phyloP scores from a whole-genome alignment of 1,140 invertebrate genomes.

The Nasonia vitripennis region DNA sequence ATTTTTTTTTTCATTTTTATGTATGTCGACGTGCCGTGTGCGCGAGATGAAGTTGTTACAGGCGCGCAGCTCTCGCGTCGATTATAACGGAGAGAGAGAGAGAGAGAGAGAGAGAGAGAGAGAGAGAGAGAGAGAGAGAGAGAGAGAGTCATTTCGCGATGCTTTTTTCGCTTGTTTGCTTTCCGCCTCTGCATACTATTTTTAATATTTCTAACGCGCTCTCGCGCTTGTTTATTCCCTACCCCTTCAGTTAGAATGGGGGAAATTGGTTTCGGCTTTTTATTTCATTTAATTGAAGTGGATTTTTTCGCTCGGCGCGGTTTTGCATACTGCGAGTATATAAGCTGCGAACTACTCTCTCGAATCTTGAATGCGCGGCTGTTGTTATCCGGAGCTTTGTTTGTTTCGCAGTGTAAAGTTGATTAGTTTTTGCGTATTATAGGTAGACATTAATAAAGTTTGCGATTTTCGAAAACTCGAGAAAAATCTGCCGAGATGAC shows the following conservation, averaged over 20 bases:
- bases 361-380: background rate
- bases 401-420: too few relatives aligned
- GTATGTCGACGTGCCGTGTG: constrained; percentile 13
- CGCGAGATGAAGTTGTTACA: constrained; percentile 37
- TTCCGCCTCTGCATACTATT: background rate
- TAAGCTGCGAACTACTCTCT: background rate
- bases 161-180: background rate
- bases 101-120: background rate
- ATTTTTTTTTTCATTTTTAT: constrained; percentile 22
- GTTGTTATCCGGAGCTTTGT: too few relatives aligned
- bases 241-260: constrained; percentile 8
- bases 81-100: constrained; percentile 3
- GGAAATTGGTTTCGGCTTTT: background rate
- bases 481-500: too few relatives aligned
- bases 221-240: constrained; percentile 13
- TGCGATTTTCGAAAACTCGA: too few relatives aligned
- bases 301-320: background rate
- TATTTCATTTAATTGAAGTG: background rate
- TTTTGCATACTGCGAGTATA: too few relatives aligned
- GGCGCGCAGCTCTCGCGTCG: constrained; percentile 11
- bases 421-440: too few relatives aligned
- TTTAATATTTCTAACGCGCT: constrained; percentile 8
- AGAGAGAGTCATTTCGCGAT: background rate
- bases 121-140: too few relatives aligned
- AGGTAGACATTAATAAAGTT: too few relatives aligned